Evolutionary conservation across 2,113 vertebrate species (phyloP).

Genomic region (Lota lota): DNA sequence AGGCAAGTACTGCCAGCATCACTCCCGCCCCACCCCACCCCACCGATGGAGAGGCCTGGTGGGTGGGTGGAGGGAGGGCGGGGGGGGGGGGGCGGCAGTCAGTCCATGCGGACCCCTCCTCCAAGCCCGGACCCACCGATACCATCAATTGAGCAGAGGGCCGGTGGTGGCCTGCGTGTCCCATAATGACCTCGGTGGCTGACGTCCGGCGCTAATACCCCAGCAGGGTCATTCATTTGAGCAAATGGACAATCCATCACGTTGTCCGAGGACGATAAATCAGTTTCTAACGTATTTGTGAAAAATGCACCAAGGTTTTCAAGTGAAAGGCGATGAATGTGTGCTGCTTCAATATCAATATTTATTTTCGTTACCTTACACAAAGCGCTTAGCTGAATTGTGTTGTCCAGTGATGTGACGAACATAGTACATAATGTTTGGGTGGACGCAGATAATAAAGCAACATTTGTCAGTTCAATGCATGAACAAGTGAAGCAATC

Average conservation of each 20-base stretch:
- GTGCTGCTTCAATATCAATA: conserved; percentile 29
- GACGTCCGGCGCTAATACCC: conserved; percentile 51
- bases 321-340: conserved; percentile 37
- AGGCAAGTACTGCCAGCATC: conserved; percentile 65
- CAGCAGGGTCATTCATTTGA: conserved; percentile 56
- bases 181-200: conserved; percentile 51
- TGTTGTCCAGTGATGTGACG: too few species aligned
- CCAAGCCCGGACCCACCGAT: conserved; percentile 11
- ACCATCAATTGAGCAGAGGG: conserved; percentile 33
- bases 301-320: conserved; percentile 40
- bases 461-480: too few species aligned
- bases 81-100: conserved; percentile 20
- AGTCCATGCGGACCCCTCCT: conserved; percentile 32
- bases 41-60: conserved; percentile 48
- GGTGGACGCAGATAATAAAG: too few species aligned
- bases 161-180: conserved; percentile 16
- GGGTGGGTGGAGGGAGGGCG: conserved; percentile 28
- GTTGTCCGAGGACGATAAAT: conserved; percentile 30
- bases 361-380: not conserved
- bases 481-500: too few species aligned
- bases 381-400: not conserved
- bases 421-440: too few species aligned
- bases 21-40: conserved; percentile 25
- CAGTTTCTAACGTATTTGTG: conserved; percentile 36
- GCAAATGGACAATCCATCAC: conserved; percentile 63